Evolutionary conservation across 2,113 vertebrate genomes (phyloP).

Genomic region (Malurus elegans): DNA sequence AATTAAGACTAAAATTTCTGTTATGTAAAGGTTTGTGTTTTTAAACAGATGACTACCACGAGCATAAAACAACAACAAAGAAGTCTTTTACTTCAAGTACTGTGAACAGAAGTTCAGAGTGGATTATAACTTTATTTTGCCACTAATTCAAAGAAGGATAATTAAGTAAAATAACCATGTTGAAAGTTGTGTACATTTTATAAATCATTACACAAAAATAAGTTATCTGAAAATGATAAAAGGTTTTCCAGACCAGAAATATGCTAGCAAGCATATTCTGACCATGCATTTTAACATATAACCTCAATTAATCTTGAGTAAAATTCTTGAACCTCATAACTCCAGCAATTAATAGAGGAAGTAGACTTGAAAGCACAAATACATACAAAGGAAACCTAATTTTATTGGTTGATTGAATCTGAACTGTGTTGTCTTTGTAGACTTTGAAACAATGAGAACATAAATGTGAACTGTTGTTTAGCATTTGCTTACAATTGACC

Average conservation of each 20-base stretch:
- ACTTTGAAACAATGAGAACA: not conserved
- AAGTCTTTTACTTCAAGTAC: not conserved
- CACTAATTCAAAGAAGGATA: not conserved
- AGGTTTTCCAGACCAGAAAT: not conserved
- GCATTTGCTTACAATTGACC: not conserved
- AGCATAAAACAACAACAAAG: not conserved
- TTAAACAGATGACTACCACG: not conserved
- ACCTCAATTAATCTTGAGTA: not conserved
- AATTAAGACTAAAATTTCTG: not conserved
- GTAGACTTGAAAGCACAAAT: not conserved
- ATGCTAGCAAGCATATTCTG: not conserved
- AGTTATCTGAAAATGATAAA: not conserved
- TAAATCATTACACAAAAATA: not conserved
- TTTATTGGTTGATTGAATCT: not conserved
- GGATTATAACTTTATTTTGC: not conserved
- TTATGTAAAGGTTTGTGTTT: not conserved
- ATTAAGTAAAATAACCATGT: not conserved
- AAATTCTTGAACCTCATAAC: not conserved
- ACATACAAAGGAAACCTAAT: not conserved
- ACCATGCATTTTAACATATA: not conserved
- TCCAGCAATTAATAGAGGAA: not conserved
- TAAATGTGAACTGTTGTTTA: not conserved
- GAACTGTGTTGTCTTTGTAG: not conserved
- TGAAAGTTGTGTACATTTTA: not conserved
- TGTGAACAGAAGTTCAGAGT: not conserved